phyloP scores from a whole-genome alignment of 2,113 vertebrate genomes.

The Corythornis cristatus region DNA sequence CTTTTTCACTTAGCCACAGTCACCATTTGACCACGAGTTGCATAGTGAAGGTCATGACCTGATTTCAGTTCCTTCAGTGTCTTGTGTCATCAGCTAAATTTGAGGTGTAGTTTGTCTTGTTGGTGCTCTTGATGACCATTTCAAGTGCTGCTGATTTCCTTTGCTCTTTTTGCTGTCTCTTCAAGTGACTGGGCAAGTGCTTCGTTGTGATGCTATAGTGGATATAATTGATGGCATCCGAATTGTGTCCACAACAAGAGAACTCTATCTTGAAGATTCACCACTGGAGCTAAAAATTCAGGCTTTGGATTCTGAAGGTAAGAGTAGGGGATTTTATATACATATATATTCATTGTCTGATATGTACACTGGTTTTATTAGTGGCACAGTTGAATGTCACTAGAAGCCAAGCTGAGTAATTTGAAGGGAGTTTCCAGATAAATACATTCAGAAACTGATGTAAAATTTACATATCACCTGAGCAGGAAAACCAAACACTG shows the following conservation, averaged over 20 bases:
- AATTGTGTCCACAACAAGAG: constrained; percentile 93
- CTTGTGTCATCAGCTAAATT: neutral
- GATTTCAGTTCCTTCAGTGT: neutral
- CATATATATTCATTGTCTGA: neutral
- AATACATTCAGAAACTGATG: neutral
- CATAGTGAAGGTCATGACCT: neutral
- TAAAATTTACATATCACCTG: neutral
- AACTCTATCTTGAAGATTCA: constrained; percentile 95
- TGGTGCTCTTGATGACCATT: neutral
- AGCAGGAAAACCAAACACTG: neutral
- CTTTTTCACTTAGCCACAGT: neutral
- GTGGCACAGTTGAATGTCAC: neutral
- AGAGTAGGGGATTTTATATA: neutral
- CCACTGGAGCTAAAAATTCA: constrained; percentile 90
- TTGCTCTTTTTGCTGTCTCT: neutral
- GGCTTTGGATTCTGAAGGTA: constrained; percentile 95
- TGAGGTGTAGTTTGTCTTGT: neutral
- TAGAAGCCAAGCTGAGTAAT: neutral
- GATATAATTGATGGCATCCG: constrained; percentile 91
- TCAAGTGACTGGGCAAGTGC: constrained; percentile 89
- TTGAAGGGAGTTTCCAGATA: neutral
- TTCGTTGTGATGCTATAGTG: constrained; percentile 94
- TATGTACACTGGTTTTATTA: neutral
- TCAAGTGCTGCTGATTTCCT: neutral
- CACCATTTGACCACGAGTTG: neutral